Base-by-base conservation (phyloP, 2,888 invertebrate species). In the Drosophila prostipennis region DNA sequence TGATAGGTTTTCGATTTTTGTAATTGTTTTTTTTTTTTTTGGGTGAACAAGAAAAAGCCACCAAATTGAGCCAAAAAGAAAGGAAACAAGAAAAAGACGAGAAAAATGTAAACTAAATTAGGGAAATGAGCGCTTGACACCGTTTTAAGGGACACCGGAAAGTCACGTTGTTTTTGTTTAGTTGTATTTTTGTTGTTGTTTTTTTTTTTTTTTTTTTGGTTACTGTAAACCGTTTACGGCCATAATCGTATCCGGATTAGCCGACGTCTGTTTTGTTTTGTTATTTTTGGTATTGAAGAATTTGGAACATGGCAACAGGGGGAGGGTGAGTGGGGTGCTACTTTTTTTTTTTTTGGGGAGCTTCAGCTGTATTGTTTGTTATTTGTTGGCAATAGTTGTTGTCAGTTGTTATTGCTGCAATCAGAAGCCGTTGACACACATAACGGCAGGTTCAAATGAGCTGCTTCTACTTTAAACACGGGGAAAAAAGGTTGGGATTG, bases 121-220 rank as follows among this genome's bases (percentile, higher is more conserved):
- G 82, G 82, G 79, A 82, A 82, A 82, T 82, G 84, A 83, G 82
- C 79, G 87, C 87, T 82, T 82, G 82, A 82, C 82, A 82, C 82
- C 87, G 65, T 71, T 82, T 56, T 45, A 57, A 54, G 65, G 65
- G 39, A 70, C 76, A 80, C 80, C 83, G 84, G 83, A 86, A 80
- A 83, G 73, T 70, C 72, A 60, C 70, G 53, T 34, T 67, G 48
- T 55, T 29, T 51, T 46, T 34, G 49, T 26, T 2, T 26, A 6
- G 26, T 26, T 2, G 19, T 19, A 2, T 19, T 19, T 26, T 26
- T 48, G n/a, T n/a, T 26, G 26, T 26, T 2, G 19, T 19, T 19
- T 19, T 19, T 26, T 26, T 48, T 5, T 26, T 45, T 40, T 11
- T 43, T 37, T 36, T 40, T 34, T 37, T 59, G 59, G 49, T 70